Conservation (phyloP, 2,888 invertebrate species). For the Drosophila maculinotata region DNA sequence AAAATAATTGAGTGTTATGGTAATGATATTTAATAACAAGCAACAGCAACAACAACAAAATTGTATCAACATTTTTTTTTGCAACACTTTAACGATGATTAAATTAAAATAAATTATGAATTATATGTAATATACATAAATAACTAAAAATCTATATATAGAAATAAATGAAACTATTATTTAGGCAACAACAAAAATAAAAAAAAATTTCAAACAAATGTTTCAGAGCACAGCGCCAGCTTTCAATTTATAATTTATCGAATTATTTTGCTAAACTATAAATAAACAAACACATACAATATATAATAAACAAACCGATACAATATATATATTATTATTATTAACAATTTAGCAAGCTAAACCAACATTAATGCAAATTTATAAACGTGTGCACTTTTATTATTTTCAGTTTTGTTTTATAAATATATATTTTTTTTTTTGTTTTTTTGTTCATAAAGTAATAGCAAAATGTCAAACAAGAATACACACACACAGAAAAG, state of each 20-base stretch:
- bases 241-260: conserved; percentile 32
- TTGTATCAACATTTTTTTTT: conserved; percentile 48
- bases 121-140: conserved; percentile 53
- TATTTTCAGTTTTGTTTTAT: conserved; percentile 13
- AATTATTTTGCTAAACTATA: conserved; percentile 31
- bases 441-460: conserved; percentile 52
- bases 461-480: conserved; percentile 68
- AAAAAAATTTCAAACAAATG: conserved; percentile 15
- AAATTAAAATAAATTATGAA: conserved; percentile 43
- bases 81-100: conserved; percentile 54
- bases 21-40: conserved; percentile 26
- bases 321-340: conserved; percentile 6
- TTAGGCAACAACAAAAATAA: conserved; percentile 31
- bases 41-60: conserved; percentile 23
- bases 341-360: conserved; percentile 22
- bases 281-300: conserved; percentile 2
- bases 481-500: conserved; percentile 66
- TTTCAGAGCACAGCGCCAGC: conserved; percentile 41
- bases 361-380: conserved; percentile 22
- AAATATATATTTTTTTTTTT: conserved; percentile 13
- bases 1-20: conserved; percentile 35
- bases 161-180: conserved; percentile 21
- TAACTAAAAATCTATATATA: conserved; percentile 10
- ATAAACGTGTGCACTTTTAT: conserved; percentile 11
- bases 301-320: conserved; percentile 7